Percentiles rank a stretch among this genome's conserved stretches.
phyloP scores from a whole-genome alignment of 2,113 vertebrate genomes.

The Gymnocephalus cernua region DNA sequence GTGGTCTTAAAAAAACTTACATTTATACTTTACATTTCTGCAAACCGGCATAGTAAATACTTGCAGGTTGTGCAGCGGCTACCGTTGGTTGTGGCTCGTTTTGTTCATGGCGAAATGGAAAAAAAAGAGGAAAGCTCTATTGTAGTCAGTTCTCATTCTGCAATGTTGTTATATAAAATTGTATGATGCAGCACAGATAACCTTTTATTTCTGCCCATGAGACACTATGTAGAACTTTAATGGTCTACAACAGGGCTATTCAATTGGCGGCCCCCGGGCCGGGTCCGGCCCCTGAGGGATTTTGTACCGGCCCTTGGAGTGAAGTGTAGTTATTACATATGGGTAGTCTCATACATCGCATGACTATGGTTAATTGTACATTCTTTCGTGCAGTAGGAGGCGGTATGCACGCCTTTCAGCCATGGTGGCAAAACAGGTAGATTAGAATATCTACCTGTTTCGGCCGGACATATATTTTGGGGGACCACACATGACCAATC shows the following conservation, averaged over 20 bases:
- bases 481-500: too few relatives aligned
- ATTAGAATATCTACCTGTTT: too few relatives aligned
- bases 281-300: too few relatives aligned
- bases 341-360: too few relatives aligned
- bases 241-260: constrained; percentile 3
- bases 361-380: too few relatives aligned
- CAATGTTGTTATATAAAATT: not conserved
- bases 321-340: too few relatives aligned
- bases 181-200: not conserved
- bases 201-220: not conserved
- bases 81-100: not conserved
- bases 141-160: not conserved
- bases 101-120: not conserved
- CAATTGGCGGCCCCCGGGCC: too few relatives aligned
- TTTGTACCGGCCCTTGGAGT: too few relatives aligned
- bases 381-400: too few relatives aligned
- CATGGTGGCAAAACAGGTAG: too few relatives aligned
- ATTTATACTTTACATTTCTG: not conserved
- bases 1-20: constrained; percentile 26
- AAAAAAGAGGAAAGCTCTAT: not conserved
- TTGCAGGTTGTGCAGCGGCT: not conserved
- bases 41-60: not conserved
- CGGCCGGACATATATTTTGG: too few relatives aligned
- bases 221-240: not conserved
- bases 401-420: too few relatives aligned